These are phyloP conservation scores for Setipinna tenuifilis DNA, from an alignment of 2,797 vertebrate genomes.

Conservation along the genomic window DNA sequence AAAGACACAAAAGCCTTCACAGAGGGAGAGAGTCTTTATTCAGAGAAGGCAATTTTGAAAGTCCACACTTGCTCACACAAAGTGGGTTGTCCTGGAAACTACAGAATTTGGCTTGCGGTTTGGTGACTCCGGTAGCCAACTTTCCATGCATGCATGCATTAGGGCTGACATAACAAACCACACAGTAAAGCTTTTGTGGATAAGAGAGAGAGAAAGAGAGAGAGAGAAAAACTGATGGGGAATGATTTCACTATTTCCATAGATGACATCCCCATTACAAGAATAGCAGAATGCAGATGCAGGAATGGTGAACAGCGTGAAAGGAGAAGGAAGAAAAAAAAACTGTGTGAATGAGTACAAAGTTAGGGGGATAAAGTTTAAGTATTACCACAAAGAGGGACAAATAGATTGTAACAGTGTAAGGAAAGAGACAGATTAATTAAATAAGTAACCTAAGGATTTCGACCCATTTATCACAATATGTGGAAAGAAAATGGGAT, in stretches of 20 bases:
- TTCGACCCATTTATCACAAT: not conserved
- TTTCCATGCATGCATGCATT: constrained; percentile 4
- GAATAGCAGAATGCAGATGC: not conserved
- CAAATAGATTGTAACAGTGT: not conserved
- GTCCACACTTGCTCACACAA: not conserved
- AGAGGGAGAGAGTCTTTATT: not conserved
- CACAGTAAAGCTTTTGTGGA: not conserved
- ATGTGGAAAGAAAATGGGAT: not conserved
- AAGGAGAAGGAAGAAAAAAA: not conserved
- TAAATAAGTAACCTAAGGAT: not conserved
- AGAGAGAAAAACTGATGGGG: not conserved
- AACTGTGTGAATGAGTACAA: not conserved
- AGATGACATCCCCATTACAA: not conserved
- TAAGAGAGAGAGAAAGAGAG: not conserved
- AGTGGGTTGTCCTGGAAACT: constrained; percentile 9
- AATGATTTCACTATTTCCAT: not conserved
- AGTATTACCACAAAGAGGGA: not conserved
- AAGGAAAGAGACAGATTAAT: not conserved
- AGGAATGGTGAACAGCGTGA: not conserved
- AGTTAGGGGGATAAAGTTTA: not conserved
- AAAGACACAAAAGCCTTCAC: not conserved
- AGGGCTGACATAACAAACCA: not conserved
- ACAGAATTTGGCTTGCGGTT: not conserved
- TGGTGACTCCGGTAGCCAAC: constrained; percentile 21
- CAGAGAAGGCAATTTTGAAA: not conserved